Base-by-base conservation (phyloP, 2,113 vertebrate genomes). In the Carassius auratus region DNA sequence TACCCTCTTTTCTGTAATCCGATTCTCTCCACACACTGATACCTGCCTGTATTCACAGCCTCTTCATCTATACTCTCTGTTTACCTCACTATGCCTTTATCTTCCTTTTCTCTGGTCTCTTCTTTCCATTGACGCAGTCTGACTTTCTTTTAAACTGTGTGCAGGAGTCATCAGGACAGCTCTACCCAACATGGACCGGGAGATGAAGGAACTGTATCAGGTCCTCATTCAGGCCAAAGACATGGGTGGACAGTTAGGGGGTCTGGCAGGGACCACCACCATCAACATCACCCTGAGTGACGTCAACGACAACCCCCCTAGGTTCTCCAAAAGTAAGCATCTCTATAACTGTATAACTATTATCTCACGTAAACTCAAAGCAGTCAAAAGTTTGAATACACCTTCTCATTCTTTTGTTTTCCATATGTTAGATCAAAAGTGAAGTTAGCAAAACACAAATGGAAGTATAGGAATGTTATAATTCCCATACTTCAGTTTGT, bases 171-270 rank as follows among this genome's bases (percentile, higher is more conserved):
- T 99, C 93, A 96, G 97, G 94, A 99, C 98, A 87, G 98, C 98
- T 87, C 94, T 99, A 93, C 97, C 98, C 91, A 99, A 99, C 92
- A 99, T 99, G 98, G 97, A 99, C 92, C 94, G 98, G 89, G 98
- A 99, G 93, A 96, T 99, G 87, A 98, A 99, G 92, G 98, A 99
- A 88, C 95, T 98, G 61, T 99, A 99, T 90, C 97, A 99, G 92
- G 98, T 99, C 13, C 93, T 99, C 88, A 99, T 99, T 91, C 98
- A 99, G 94, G 98, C 98, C 92, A 99, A 99, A 95, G 98, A 99
- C 87, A 99, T 99, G 98, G 98, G 98, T 26, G 98, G 98, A 36
- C 98, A 99, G 73, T 94, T 99, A 64, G 98, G 98, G 90, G 98
- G 98, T 36, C 92, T 99, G 86, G 97, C 98, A 4, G 98, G 98